Percentiles rank a stretch among this genome's conserved stretches.
Evolutionary conservation across 2,113 vertebrate genomes (phyloP).

Genomic region (Sorex fumeus): DNA sequence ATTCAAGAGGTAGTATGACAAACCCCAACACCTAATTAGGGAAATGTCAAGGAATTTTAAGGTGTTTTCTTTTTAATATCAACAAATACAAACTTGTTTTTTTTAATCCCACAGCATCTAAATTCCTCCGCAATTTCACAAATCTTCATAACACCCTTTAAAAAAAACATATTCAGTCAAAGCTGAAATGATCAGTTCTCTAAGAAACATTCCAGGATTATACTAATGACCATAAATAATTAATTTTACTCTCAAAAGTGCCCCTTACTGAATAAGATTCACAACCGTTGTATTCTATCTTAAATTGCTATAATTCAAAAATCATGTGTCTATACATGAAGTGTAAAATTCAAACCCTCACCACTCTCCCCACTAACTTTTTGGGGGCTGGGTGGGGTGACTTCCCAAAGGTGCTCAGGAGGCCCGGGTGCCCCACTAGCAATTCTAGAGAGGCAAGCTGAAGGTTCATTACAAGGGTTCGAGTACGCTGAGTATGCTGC

Average conservation of each 20-base stretch:
- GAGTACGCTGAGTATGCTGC: no score
- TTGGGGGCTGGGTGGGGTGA: no score
- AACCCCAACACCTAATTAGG: neutral
- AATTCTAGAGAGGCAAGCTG: no score
- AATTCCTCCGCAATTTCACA: slow-evolving; percentile 52
- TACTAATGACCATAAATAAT: no score
- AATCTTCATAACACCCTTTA: neutral
- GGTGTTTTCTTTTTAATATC: neutral
- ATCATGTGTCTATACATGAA: neutral
- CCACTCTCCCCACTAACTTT: neutral
- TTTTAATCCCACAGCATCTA: slow-evolving; percentile 27
- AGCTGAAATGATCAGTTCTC: neutral
- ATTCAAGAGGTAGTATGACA: neutral
- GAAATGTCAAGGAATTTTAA: slow-evolving; percentile 8
- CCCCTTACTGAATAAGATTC: neutral
- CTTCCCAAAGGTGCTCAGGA: no score
- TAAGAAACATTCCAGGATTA: neutral
- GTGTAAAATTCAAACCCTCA: neutral
- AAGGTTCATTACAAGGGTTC: no score
- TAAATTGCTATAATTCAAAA: slow-evolving; percentile 31
- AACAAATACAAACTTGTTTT: neutral
- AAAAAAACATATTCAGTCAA: slow-evolving; percentile 17
- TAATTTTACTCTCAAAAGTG: neutral
- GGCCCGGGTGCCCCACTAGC: no score
- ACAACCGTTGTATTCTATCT: neutral